These are phyloP conservation scores for Choloepus hoffmanni DNA, from an alignment of 2,113 vertebrate species.

Conservation along the genomic window DNA sequence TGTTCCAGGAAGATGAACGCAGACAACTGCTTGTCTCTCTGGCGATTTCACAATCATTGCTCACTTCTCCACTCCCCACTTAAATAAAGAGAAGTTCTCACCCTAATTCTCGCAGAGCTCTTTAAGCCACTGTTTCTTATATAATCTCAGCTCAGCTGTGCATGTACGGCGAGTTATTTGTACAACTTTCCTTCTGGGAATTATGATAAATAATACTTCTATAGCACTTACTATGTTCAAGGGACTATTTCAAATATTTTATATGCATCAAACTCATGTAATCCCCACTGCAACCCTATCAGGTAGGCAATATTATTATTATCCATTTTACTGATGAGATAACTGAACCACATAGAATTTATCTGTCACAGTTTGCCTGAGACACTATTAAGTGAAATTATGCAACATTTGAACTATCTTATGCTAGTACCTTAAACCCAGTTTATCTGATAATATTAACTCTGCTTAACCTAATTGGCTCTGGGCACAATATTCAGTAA, in stretches of 20 bases:
- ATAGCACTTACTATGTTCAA: neutral
- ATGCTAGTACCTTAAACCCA: neutral
- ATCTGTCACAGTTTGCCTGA: neutral
- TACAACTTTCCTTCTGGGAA: neutral
- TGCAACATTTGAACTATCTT: neutral
- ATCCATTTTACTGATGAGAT: constrained; percentile 30
- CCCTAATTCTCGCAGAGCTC: neutral
- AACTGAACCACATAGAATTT: constrained; percentile 20
- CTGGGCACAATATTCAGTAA: neutral
- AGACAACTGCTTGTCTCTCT: too few relatives aligned
- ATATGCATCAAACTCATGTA: neutral
- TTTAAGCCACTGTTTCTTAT: neutral
- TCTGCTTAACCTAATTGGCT: neutral
- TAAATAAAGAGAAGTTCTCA: neutral
- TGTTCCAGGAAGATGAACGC: neutral
- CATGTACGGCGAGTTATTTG: neutral
- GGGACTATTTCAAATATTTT: neutral
- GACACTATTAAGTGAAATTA: neutral
- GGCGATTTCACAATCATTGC: neutral
- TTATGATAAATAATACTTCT: neutral
- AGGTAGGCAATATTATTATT: neutral
- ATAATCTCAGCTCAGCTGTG: neutral
- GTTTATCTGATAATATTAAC: neutral
- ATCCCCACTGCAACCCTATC: neutral
- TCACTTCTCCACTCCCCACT: neutral